Conservation (phyloP, 2,888 invertebrate species). For the Athripsodes cinereus region DNA sequence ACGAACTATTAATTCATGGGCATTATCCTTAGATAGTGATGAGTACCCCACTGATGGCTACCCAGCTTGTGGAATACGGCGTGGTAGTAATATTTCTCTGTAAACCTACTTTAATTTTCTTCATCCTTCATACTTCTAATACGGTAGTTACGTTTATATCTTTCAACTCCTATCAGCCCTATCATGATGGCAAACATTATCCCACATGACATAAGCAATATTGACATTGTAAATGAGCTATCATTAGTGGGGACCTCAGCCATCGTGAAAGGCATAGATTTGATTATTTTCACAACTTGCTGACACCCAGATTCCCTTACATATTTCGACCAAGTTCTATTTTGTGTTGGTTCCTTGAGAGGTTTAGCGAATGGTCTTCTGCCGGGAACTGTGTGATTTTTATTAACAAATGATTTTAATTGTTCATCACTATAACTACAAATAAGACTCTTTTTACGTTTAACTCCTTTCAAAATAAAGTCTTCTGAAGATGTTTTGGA, state of each 20-base stretch:
- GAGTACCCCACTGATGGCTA: too few relatives aligned
- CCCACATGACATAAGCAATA: too few relatives aligned
- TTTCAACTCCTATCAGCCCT: too few relatives aligned
- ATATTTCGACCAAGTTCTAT: slow-evolving; percentile 68
- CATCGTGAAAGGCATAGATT: slow-evolving; percentile 39
- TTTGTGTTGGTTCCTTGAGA: slow-evolving; percentile 51
- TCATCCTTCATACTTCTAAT: too few relatives aligned
- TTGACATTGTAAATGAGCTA: slow-evolving; percentile 26
- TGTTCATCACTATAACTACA: slow-evolving; percentile 59
- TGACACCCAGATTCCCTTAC: slow-evolving; percentile 61
- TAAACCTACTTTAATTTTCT: too few relatives aligned
- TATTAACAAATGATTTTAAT: slow-evolving; percentile 44
- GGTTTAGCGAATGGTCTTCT: slow-evolving; percentile 53
- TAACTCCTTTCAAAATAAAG: slow-evolving; percentile 56
- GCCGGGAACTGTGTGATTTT: slow-evolving; percentile 50
- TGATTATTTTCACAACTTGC: slow-evolving; percentile 46
- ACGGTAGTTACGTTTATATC: too few relatives aligned
- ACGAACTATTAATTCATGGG: too few relatives aligned
- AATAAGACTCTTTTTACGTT: slow-evolving; percentile 57
- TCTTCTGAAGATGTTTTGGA: slow-evolving; percentile 58
- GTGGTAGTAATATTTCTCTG: too few relatives aligned
- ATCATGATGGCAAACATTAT: too few relatives aligned
- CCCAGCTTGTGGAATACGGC: too few relatives aligned
- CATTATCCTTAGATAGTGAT: too few relatives aligned
- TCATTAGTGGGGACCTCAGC: not conserved